Percentiles rank a stretch among this genome's conserved stretches.
These are phyloP conservation scores for Sialia sialis DNA, from an alignment of 2,113 vertebrate species.

Conservation along the genomic window DNA sequence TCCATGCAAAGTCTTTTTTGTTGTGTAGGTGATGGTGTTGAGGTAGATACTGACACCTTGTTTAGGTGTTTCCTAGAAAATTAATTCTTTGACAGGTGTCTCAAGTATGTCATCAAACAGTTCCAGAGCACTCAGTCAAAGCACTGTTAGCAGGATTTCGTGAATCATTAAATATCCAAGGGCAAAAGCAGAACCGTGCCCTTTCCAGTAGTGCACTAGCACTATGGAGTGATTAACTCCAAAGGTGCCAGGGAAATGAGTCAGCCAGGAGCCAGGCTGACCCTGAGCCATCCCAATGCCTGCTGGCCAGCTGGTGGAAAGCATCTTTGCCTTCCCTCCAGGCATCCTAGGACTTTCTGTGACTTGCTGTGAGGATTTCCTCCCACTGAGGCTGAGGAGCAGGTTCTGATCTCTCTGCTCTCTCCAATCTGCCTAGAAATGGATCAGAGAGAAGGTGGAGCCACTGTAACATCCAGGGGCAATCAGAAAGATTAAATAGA, in stretches of 20 bases:
- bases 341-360: background rate
- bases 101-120: accelerated
- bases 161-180: background rate
- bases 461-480: background rate
- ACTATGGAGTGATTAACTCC: slow-evolving; percentile 1
- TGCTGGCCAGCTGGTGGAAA: background rate
- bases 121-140: background rate
- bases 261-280: background rate
- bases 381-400: background rate
- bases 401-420: background rate
- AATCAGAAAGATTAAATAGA: background rate
- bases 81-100: background rate
- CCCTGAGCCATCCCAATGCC: background rate
- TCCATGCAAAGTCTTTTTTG: background rate
- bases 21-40: background rate
- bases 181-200: background rate
- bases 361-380: background rate
- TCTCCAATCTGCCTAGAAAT: background rate
- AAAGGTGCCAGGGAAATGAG: background rate
- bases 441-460: background rate
- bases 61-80: background rate
- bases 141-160: background rate
- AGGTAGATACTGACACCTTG: background rate
- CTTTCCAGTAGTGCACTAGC: slow-evolving; percentile 31
- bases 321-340: background rate